Percentiles rank a stretch among this genome's conserved stretches.
These are phyloP conservation scores for Gymnopithys bicolor DNA, from an alignment of 2,797 vertebrate species.

Conservation along the genomic window DNA sequence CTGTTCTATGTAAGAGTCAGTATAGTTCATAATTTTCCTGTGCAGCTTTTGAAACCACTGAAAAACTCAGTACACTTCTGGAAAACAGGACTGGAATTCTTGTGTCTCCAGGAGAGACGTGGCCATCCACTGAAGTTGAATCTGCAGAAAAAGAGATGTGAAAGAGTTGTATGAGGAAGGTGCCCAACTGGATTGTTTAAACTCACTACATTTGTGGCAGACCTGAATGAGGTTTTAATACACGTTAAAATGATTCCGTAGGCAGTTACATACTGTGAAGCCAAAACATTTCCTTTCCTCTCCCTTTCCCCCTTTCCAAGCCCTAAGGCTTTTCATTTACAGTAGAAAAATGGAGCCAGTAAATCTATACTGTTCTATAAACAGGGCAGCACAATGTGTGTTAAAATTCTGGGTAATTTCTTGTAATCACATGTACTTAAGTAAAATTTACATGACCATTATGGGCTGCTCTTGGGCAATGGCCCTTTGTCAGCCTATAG, in stretches of 20 bases:
- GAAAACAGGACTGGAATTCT: neutral
- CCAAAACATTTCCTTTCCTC: slow-evolving; percentile 54
- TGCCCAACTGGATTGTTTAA: neutral
- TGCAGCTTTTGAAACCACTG: neutral
- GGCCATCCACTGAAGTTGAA: neutral
- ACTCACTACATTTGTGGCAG: slow-evolving; percentile 8
- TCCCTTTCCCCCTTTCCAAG: neutral
- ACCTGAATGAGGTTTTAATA: slow-evolving; percentile 41
- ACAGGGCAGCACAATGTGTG: slow-evolving; percentile 57
- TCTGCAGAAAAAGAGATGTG: neutral
- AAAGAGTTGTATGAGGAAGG: neutral
- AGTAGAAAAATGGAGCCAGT: slow-evolving; percentile 31
- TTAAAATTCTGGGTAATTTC: slow-evolving; percentile 76
- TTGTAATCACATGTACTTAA: slow-evolving; percentile 74
- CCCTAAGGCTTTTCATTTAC: slow-evolving; percentile 48
- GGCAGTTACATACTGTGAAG: slow-evolving; percentile 31
- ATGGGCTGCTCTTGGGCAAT: slow-evolving; percentile 49
- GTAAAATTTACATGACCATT: slow-evolving; percentile 73
- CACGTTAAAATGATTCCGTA: slow-evolving; percentile 21
- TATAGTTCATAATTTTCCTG: neutral
- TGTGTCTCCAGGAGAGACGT: neutral
- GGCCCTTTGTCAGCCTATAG: slow-evolving; percentile 60
- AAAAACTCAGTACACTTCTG: neutral
- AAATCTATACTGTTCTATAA: slow-evolving; percentile 72
- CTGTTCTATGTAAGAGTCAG: neutral